Evolutionary conservation across 2,888 invertebrate genomes (phyloP), one percentile per base, ranked within the genome.

Genomic region (Psylliodes chrysocephalus): DNA sequence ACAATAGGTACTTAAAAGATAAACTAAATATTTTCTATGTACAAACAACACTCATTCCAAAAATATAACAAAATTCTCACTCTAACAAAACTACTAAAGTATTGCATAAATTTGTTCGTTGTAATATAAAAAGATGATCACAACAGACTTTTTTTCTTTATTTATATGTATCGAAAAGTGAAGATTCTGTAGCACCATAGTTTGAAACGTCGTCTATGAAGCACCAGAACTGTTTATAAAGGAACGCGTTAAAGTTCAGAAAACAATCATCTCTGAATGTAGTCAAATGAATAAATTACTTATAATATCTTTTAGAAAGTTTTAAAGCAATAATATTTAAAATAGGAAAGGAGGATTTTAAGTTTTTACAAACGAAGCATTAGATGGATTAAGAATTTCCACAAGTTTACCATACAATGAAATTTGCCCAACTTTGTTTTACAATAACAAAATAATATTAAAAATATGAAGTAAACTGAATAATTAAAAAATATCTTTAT

Each of bases 151-250:
- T 63, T 68, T 52, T n/a, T n/a, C n/a, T n/a, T n/a, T n/a, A n/a
- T n/a, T n/a, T n/a, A n/a, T 51, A 28, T 15, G 42, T 61, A 49
- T 52, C 55, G 28, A 64, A 59, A 40, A 49, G 28, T 68, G 30
- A 67, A 60, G 66, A 78, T 79, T 79, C 80, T 81, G 79, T 76
- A 81, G 81, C 81, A 81, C 81, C 81, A 81, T 80, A 81, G 80
- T 72, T 72, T 66, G 57, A 59, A 56, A 64, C 69, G 71, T 66
- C 69, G 53, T 75, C 81, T 81, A 81, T 81, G 81, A 81, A 80
- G 80, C 81, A 81, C 80, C 81, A 80, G 80, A 81, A 79, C 72
- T 67, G 38, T 51, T n/a, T 42, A 33, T 52, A 64, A 44, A 66
- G 80, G 80, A 77, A 78, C 79, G 78, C 73, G 79, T 79, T 78